A percentile compares a stretch with the other conserved stretches of the same genome.
These are phyloP conservation scores for Rattus rattus DNA, from an alignment of 2,113 vertebrate genomes.

Conservation along the genomic window DNA sequence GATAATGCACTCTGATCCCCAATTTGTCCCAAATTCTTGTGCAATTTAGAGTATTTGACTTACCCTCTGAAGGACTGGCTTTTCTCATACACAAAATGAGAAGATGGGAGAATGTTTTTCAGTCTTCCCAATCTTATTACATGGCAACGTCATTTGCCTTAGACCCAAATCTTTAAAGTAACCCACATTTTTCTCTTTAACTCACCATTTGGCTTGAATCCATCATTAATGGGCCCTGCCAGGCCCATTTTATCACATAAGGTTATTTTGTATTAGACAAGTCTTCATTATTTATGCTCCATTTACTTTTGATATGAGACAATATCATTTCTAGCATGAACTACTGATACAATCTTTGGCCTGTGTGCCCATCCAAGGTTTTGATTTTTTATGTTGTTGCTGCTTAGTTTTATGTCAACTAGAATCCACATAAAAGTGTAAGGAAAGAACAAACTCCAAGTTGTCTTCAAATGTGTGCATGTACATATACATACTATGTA, in stretches of 20 bases:
- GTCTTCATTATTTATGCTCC: not conserved
- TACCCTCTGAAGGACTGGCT: not conserved
- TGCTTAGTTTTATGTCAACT: not conserved
- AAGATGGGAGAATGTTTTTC: not conserved
- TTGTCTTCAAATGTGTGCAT: too few relatives aligned
- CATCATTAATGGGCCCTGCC: not conserved
- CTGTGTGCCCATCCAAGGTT: not conserved
- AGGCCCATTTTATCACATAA: not conserved
- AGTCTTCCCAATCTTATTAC: not conserved
- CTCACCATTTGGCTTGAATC: not conserved
- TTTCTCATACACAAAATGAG: conserved; percentile 26
- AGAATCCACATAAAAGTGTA: not conserved
- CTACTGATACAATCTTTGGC: not conserved
- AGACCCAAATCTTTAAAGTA: conserved; percentile 10
- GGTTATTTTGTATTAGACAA: not conserved
- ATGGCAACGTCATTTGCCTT: conserved; percentile 12
- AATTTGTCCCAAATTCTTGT: conserved; percentile 40
- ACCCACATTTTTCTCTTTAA: not conserved
- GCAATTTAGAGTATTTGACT: not conserved
- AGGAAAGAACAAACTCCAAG: not conserved
- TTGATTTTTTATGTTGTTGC: too few relatives aligned
- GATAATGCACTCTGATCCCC: not conserved
- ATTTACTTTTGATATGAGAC: not conserved
- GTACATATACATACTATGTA: not conserved
- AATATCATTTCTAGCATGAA: not conserved